phyloP scores from a whole-genome alignment of 2,888 invertebrate species.

The Erpobdella octoculata region DNA sequence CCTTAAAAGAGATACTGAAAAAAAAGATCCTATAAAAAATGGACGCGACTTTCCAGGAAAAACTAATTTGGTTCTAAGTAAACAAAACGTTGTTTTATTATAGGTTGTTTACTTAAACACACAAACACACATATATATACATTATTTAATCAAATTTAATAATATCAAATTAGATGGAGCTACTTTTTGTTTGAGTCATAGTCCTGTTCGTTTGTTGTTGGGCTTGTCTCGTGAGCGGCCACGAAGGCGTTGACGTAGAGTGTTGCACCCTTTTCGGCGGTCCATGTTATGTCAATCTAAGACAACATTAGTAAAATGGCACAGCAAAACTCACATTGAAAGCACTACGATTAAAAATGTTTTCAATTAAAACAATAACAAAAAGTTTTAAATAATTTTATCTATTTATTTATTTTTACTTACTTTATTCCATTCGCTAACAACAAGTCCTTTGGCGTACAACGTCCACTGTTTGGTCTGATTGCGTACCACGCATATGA shows the following conservation, averaged over 20 bases:
- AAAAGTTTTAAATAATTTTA: neutral
- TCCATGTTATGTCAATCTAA: conserved; percentile 19
- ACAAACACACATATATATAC: neutral
- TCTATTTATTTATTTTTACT: neutral
- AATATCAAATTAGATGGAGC: neutral
- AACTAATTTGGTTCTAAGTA: no score
- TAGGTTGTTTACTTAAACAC: no score
- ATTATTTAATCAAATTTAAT: neutral
- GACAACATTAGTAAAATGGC: neutral
- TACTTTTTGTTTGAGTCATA: conserved; percentile 9
- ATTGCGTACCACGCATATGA: conserved; percentile 17
- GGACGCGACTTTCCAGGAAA: no score
- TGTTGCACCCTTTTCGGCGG: conserved; percentile 2
- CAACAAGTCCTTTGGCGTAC: neutral
- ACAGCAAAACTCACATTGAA: neutral
- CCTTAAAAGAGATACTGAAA: no score
- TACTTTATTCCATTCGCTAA: conserved; percentile 20
- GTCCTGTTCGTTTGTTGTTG: conserved; percentile 28
- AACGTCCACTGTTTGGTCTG: conserved; percentile 41
- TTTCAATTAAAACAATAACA: neutral
- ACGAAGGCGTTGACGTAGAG: conserved; percentile 3
- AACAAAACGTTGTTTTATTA: no score
- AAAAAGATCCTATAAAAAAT: no score
- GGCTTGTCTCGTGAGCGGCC: conserved; percentile 18
- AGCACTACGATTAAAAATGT: neutral